These are phyloP conservation scores for Amblyornis subalaris DNA, from an alignment of 2,113 vertebrate species.

Conservation along the genomic window DNA sequence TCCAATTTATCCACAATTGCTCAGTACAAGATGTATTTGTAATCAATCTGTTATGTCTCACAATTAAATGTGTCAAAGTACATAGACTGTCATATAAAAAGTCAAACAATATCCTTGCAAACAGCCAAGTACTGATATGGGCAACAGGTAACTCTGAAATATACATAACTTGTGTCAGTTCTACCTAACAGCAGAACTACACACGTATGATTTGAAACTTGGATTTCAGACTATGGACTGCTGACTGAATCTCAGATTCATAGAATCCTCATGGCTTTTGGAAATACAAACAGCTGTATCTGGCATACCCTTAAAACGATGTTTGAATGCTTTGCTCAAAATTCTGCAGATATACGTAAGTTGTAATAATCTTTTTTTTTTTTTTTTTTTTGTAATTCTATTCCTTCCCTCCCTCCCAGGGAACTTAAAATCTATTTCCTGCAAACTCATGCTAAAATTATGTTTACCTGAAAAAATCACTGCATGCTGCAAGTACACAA, in stretches of 20 bases:
- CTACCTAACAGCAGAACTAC: background rate
- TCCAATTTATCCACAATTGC: background rate
- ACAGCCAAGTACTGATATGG: background rate
- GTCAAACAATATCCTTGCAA: background rate
- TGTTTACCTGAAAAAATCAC: conserved; percentile 95
- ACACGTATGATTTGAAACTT: background rate
- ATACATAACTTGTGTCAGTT: background rate
- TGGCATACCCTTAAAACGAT: background rate
- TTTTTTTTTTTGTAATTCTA: background rate
- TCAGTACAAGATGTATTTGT: background rate
- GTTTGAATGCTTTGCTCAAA: background rate
- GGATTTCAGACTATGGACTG: background rate
- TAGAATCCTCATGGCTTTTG: background rate
- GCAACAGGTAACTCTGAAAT: background rate
- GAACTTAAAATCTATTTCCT: background rate
- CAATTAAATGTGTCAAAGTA: background rate
- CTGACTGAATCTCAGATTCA: background rate
- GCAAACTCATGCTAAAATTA: background rate
- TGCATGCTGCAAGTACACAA: conserved; percentile 92
- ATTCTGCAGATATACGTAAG: background rate
- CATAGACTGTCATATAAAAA: background rate
- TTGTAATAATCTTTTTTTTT: background rate
- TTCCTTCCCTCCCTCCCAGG: background rate
- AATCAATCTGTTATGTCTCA: background rate
- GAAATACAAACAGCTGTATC: background rate